Conservation (phyloP, 2,888 invertebrate genomes). For the Tryphoninae sp. region DNA sequence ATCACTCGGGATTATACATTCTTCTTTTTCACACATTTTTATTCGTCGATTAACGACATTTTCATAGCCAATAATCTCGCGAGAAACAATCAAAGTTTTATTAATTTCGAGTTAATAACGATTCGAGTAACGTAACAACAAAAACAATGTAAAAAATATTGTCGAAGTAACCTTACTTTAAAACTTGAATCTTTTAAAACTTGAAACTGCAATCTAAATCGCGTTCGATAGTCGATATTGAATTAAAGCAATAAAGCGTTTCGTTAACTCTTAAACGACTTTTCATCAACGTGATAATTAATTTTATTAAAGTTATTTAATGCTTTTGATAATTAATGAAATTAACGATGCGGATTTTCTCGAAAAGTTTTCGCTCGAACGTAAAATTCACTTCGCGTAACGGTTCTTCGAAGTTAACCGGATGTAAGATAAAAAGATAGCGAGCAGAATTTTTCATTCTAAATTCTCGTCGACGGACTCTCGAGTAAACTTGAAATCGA, state of each 20-base stretch:
- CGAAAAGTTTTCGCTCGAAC: background rate
- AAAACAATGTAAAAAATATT: background rate
- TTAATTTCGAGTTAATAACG: background rate
- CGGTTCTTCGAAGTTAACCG: background rate
- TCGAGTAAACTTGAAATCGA: conserved; percentile 56
- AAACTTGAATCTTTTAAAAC: background rate
- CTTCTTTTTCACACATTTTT: background rate
- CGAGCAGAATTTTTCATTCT: conserved; percentile 20
- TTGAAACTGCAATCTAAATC: background rate
- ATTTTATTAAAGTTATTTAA: too few relatives aligned
- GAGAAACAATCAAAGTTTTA: background rate
- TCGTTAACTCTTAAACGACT: background rate
- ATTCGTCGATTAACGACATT: conserved; percentile 10
- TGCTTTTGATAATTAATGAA: too few relatives aligned
- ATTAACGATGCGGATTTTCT: conserved; percentile 20
- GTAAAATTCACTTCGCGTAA: background rate
- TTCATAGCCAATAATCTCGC: background rate
- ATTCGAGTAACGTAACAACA: background rate
- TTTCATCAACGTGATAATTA: conserved; percentile 26
- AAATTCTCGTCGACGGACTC: conserved; percentile 43
- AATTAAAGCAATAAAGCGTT: conserved; percentile 17
- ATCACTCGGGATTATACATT: conserved; percentile 9
- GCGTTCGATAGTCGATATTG: conserved; percentile 17
- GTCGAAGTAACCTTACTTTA: background rate
- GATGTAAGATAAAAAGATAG: conserved; percentile 22